A percentile compares a stretch with the other conserved stretches of the same genome.
Conservation (phyloP, 2,113 vertebrate species). For the Antigone vipio region DNA sequence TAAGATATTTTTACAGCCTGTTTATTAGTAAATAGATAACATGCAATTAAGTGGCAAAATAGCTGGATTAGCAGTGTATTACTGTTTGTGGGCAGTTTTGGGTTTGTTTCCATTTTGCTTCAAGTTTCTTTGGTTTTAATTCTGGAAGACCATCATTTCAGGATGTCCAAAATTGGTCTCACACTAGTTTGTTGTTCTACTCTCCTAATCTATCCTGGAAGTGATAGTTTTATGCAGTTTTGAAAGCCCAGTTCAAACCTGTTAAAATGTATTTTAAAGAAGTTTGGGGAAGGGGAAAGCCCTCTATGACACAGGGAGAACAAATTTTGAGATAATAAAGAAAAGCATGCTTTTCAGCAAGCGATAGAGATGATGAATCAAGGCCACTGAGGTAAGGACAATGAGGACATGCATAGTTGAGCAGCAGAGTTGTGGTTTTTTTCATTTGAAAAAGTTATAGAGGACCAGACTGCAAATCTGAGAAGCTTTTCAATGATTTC, state of each 20-base stretch:
- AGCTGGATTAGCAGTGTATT: not conserved
- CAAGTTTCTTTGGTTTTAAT: not conserved
- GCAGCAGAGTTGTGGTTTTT: not conserved
- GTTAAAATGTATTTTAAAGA: not conserved
- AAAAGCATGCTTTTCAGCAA: not conserved
- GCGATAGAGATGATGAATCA: not conserved
- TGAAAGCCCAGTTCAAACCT: not conserved
- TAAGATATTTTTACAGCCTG: not conserved
- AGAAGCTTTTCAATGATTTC: not conserved
- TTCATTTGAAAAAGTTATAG: not conserved
- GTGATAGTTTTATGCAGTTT: not conserved
- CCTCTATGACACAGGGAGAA: not conserved
- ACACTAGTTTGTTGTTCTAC: not conserved
- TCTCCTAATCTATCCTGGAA: not conserved
- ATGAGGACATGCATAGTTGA: rapidly evolving
- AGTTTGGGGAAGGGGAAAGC: not conserved
- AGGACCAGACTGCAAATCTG: not conserved
- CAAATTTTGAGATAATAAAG: not conserved
- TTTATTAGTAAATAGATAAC: not conserved
- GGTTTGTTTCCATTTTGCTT: not conserved
- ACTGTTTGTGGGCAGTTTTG: not conserved
- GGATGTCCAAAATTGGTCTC: not conserved
- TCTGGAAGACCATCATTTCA: not conserved
- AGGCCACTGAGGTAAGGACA: not conserved
- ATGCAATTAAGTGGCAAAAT: not conserved